Evolutionary conservation across 1,140 invertebrate genomes (phyloP).

Genomic region (Calephelis virginiensis): DNA sequence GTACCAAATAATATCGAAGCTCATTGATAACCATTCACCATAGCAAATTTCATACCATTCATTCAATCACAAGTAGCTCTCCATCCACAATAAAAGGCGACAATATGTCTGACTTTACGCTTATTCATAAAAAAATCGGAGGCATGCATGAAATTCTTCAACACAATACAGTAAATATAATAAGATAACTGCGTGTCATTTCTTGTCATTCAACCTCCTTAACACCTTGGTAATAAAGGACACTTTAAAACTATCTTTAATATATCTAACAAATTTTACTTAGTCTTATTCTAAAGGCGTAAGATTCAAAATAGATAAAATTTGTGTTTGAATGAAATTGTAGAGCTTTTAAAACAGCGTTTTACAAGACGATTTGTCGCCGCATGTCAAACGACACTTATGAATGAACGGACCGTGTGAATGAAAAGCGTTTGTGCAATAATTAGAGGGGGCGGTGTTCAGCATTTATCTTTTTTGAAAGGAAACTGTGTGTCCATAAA

Average conservation of each 20-base stretch:
- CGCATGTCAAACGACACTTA: constrained; percentile 52
- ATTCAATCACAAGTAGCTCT: constrained; percentile 48
- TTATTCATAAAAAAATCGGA: constrained; percentile 35
- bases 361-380: constrained; percentile 53
- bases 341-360: constrained; percentile 31
- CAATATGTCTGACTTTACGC: constrained; percentile 42
- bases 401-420: constrained; percentile 47
- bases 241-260: constrained; percentile 2
- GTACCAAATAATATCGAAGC: constrained; percentile 28
- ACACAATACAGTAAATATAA: constrained; percentile 55
- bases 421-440: constrained; percentile 60
- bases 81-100: constrained; percentile 37
- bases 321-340: constrained; percentile 7
- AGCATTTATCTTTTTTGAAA: constrained; percentile 12
- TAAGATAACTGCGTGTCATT: constrained; percentile 52
- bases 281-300: background rate
- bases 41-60: constrained; percentile 44
- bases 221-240: constrained; percentile 15
- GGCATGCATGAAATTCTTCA: constrained; percentile 60
- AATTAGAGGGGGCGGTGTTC: constrained; percentile 60
- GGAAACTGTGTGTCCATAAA: constrained; percentile 17
- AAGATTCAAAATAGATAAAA: constrained; percentile 7
- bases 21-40: constrained; percentile 51
- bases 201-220: constrained; percentile 18
- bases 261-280: background rate